Base-by-base conservation (phyloP, 2,797 vertebrate species). In the Echeneis naucrates region DNA sequence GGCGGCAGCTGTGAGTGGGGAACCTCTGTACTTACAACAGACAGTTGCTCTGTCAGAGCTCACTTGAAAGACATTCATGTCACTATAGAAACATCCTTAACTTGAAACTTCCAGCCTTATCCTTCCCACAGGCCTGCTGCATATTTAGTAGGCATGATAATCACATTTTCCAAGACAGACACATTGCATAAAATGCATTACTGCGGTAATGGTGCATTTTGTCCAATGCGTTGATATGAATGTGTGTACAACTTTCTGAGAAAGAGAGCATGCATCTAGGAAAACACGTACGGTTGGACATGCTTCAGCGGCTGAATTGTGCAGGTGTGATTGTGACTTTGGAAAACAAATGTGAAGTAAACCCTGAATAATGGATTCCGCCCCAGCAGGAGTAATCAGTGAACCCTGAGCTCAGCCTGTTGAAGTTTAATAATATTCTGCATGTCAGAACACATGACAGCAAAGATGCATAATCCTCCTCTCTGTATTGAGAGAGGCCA, bases 361-460 rank as follows among this genome's bases (percentile, higher is more conserved):
- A 88, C 68, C 80, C 80, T 79, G 88, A 88, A 89, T 91, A 90
- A 92, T 90, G 88, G 83, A 90, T 91, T 91, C 82, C 78, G 87
- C 64, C 78, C 55, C 75, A 52, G 86, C 76, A 73, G 87, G 89
- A 88, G 85, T 90, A 91, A 92, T 93, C 91, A 89, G 87, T 88
- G 90, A 93, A 88, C 88, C 89, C 87, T 92, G 87, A 90, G 88
- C 88, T 89, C 86, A 85, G 85, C 82, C 87, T 84, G 90, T 86
- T 91, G 91, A 90, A 90, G 87, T 93, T 91, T 92, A 93, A 91
- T 92, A 90, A 91, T 85, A 85, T 90, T 90, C 90, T 87, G 86
- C 93, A 92, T 92, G 90, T 92, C 91, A 94, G 86, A 88, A 93
- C 82, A 85, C 88, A 92, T 90, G 91, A 92, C 87, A 90, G 88